A percentile compares a stretch with the other conserved stretches of the same genome.
Evolutionary conservation across 2,888 invertebrate genomes (phyloP).

Genomic region (Microplitis manilae): DNA sequence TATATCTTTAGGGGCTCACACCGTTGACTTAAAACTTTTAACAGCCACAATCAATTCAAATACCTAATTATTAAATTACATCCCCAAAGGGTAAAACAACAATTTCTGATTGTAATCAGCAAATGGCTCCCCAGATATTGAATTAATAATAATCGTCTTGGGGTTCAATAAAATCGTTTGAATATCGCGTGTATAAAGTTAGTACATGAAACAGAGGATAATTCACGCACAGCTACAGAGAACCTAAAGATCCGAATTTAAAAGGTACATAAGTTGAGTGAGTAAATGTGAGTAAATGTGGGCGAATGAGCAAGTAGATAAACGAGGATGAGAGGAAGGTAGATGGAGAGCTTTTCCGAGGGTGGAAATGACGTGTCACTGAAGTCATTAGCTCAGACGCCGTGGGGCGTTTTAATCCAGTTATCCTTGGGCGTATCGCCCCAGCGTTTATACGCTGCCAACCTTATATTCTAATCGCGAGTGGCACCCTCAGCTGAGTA

Average conservation of each 20-base stretch:
- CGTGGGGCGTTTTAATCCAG: slow-evolving; percentile 53
- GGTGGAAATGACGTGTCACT: slow-evolving; percentile 54
- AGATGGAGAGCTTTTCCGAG: slow-evolving; percentile 35
- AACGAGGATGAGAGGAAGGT: not conserved
- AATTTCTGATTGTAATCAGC: no score
- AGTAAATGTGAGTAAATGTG: not conserved
- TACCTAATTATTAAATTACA: no score
- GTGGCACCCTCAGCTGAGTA: slow-evolving; percentile 36
- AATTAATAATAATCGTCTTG: not conserved
- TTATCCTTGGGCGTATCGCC: slow-evolving; percentile 51
- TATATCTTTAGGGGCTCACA: no score
- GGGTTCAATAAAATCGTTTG: not conserved
- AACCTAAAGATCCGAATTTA: not conserved
- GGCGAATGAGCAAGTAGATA: not conserved
- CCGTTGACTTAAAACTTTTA: no score
- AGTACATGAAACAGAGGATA: not conserved
- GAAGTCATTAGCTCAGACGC: slow-evolving; percentile 54
- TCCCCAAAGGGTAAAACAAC: no score
- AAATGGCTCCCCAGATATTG: no score
- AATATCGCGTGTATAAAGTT: not conserved
- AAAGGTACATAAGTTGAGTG: not conserved
- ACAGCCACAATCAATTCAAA: no score
- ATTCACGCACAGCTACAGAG: not conserved
- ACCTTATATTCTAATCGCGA: slow-evolving; percentile 52
- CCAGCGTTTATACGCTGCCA: slow-evolving; percentile 45